phyloP scores from a whole-genome alignment of 2,797 vertebrate species.

The Denticeps clupeoides region DNA sequence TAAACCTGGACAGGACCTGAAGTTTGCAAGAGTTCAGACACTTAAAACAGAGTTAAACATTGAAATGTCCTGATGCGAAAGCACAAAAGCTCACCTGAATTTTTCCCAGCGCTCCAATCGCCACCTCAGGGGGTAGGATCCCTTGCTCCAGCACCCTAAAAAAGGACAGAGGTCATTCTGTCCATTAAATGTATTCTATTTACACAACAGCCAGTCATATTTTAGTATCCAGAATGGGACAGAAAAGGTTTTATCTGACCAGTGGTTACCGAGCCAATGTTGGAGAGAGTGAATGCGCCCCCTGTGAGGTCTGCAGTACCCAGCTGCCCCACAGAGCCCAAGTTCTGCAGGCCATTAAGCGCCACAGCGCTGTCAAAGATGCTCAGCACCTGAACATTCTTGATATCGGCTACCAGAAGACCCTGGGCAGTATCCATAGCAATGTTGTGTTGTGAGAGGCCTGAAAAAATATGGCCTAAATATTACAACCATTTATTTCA shows the following conservation, averaged over 20 bases:
- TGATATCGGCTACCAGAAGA: slow-evolving; percentile 85
- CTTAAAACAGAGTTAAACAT: no score
- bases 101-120: slow-evolving; percentile 84
- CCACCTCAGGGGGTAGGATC: slow-evolving; percentile 83
- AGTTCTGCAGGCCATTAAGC: slow-evolving; percentile 73
- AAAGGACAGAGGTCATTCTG: neutral
- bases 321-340: slow-evolving; percentile 72
- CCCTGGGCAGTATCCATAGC: slow-evolving; percentile 90
- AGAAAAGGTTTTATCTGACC: no score
- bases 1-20: slow-evolving; percentile 78
- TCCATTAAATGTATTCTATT: no score
- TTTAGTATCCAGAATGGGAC: no score
- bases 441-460: slow-evolving; percentile 89
- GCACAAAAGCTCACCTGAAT: slow-evolving; percentile 63
- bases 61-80: neutral
- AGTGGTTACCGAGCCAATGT: slow-evolving; percentile 82
- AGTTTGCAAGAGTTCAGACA: no score
- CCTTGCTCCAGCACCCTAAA: slow-evolving; percentile 68
- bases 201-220: no score
- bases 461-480: slow-evolving; percentile 38
- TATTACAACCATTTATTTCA: neutral
- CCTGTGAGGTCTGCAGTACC: slow-evolving; percentile 71
- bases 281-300: slow-evolving; percentile 89
- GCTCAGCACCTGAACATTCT: slow-evolving; percentile 78
- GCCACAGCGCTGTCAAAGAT: slow-evolving; percentile 78